Evolutionary conservation across 2,888 invertebrate species (phyloP).

Genomic region (Cacoxenus indagator): DNA sequence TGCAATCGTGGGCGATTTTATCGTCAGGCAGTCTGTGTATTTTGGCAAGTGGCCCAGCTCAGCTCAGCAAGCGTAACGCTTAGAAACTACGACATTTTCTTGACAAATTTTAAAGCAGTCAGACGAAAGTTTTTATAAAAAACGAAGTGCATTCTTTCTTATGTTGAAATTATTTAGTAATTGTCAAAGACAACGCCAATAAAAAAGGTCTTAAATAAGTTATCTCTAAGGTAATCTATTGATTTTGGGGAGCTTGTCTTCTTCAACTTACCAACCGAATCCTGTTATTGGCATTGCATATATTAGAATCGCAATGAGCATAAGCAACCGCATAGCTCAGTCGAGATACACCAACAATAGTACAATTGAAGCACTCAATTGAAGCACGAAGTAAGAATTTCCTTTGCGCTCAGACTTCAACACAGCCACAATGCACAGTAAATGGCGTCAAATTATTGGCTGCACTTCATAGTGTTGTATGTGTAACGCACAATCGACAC

Average conservation of each 20-base stretch:
- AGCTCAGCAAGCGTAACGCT: background rate
- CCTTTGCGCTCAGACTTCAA: background rate
- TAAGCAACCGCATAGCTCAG: conserved; percentile 79
- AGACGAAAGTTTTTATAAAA: background rate
- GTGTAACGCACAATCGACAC: no score
- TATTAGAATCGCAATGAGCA: conserved; percentile 86
- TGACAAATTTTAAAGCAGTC: background rate
- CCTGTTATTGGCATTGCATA: conserved; percentile 90
- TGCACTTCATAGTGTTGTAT: no score
- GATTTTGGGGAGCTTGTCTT: no score
- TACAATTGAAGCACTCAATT: background rate
- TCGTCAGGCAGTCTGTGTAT: conserved; percentile 55
- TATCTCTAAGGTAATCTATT: no score
- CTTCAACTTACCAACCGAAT: conserved; percentile 92
- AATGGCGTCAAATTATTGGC: no score
- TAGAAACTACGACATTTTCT: background rate
- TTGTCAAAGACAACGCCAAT: no score
- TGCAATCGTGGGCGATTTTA: conserved; percentile 32
- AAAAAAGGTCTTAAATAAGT: no score
- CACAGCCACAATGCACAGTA: background rate
- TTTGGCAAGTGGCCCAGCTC: conserved; percentile 52
- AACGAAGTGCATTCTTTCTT: no score
- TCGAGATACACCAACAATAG: conserved; percentile 1
- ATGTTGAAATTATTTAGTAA: no score
- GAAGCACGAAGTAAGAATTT: background rate